Conservation (phyloP, 1,140 invertebrate genomes). For the Bathynomus jamesi region DNA sequence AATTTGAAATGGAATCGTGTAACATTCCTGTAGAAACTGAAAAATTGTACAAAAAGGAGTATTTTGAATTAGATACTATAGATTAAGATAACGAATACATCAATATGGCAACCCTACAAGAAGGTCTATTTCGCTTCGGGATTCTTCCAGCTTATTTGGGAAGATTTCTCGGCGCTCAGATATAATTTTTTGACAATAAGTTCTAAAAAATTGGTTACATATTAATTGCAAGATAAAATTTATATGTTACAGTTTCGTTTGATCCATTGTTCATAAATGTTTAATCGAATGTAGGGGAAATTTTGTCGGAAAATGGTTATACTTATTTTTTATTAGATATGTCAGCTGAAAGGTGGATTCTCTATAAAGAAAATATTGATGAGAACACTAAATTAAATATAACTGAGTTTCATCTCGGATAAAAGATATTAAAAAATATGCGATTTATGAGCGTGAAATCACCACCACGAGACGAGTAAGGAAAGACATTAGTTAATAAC, state of each 20-base stretch:
- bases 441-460: not conserved
- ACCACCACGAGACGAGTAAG: not conserved
- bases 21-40: not conserved
- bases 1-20: not conserved
- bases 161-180: not conserved
- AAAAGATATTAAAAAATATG: not conserved
- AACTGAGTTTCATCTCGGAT: not conserved
- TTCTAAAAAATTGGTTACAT: not conserved
- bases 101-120: not conserved
- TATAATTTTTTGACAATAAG: not conserved
- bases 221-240: not conserved
- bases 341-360: not conserved
- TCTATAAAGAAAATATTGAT: not conserved
- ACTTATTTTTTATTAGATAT: not conserved
- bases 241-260: not conserved
- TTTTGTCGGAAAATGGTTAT: not conserved
- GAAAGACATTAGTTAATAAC: not conserved
- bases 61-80: not conserved
- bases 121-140: not conserved
- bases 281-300: not conserved
- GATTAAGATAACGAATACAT: not conserved
- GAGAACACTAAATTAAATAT: not conserved
- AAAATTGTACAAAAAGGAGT: not conserved
- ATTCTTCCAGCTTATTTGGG: slow-evolving; percentile 1
- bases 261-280: not conserved